Conservation (phyloP, 2,888 invertebrate species). For the Drosophila melanosoma region DNA sequence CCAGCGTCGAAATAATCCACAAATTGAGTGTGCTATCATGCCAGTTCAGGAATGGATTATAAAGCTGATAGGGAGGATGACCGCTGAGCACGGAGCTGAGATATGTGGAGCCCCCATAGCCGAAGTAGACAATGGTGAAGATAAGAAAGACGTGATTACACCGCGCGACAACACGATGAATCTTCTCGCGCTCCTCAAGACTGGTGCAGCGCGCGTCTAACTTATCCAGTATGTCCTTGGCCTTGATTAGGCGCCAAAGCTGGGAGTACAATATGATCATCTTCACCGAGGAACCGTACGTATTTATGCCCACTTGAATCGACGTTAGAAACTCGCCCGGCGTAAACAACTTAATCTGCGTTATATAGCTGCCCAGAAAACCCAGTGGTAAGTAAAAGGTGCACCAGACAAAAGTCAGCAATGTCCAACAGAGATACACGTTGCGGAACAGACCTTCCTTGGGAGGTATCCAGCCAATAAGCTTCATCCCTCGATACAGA, state of each 20-base stretch:
- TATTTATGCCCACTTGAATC: conserved; percentile 69
- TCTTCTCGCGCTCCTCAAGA: conserved; percentile 54
- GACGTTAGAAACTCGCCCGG: conserved; percentile 74
- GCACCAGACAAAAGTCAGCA: conserved; percentile 43
- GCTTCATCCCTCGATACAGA: conserved; percentile 59
- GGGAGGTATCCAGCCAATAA: conserved; percentile 66
- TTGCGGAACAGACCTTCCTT: conserved; percentile 42
- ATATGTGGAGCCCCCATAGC: conserved; percentile 63
- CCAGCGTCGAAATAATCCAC: conserved; percentile 56
- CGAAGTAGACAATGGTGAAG: conserved; percentile 60
- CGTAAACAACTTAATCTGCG: conserved; percentile 57
- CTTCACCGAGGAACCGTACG: conserved; percentile 66
- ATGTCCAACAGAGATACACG: conserved; percentile 54
- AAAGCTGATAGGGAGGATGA: conserved; percentile 72
- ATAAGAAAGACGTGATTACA: conserved; percentile 61
- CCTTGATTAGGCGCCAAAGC: conserved; percentile 57
- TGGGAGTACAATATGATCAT: conserved; percentile 51
- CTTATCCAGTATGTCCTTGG: conserved; percentile 56
- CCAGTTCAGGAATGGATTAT: conserved; percentile 74
- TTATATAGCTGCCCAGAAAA: conserved; percentile 62
- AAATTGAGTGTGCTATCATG: conserved; percentile 45
- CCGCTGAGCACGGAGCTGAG: conserved; percentile 59
- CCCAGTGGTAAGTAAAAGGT: conserved; percentile 60
- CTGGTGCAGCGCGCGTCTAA: conserved; percentile 62
- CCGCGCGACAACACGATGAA: conserved; percentile 60